A percentile compares a stretch with the other conserved stretches of the same genome.
phyloP scores from a whole-genome alignment of 2,888 invertebrate species.

The Halictus quadricinctus region DNA sequence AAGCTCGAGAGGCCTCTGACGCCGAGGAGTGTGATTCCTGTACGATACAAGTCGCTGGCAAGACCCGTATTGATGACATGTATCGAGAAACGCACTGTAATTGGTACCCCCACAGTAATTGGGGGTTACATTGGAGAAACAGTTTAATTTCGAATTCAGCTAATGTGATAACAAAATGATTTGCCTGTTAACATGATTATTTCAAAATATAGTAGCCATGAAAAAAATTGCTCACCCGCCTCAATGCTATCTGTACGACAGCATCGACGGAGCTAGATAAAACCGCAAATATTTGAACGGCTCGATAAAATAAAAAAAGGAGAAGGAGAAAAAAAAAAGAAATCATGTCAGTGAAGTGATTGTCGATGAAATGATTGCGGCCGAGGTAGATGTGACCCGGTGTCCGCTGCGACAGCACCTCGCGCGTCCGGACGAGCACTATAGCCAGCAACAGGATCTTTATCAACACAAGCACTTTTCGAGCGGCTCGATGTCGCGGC shows the following conservation, averaged over 20 bases:
- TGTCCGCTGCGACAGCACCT: background rate
- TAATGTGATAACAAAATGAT: too few species aligned
- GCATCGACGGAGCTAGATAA: background rate
- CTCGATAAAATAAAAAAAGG: background rate
- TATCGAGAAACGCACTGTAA: too few species aligned
- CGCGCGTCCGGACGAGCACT: background rate
- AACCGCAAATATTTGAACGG: background rate
- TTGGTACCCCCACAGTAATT: too few species aligned
- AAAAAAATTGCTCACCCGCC: too few species aligned
- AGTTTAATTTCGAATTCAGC: too few species aligned
- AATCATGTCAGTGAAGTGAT: background rate
- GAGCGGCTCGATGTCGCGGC: constrained; percentile 7
- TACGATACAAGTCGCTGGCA: too few species aligned
- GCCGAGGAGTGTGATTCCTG: too few species aligned
- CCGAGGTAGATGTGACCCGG: background rate
- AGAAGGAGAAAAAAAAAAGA: background rate
- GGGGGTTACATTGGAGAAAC: too few species aligned
- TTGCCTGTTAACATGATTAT: too few species aligned
- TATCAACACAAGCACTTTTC: background rate
- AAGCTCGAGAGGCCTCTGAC: too few species aligned
- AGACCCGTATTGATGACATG: too few species aligned
- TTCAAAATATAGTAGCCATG: too few species aligned
- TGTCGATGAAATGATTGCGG: background rate
- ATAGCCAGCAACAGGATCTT: constrained; percentile 3
- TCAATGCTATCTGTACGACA: background rate